Evolutionary conservation across 2,888 invertebrate genomes (phyloP), one percentile per base, ranked within the genome.

Genomic region (Diploptera punctata): DNA sequence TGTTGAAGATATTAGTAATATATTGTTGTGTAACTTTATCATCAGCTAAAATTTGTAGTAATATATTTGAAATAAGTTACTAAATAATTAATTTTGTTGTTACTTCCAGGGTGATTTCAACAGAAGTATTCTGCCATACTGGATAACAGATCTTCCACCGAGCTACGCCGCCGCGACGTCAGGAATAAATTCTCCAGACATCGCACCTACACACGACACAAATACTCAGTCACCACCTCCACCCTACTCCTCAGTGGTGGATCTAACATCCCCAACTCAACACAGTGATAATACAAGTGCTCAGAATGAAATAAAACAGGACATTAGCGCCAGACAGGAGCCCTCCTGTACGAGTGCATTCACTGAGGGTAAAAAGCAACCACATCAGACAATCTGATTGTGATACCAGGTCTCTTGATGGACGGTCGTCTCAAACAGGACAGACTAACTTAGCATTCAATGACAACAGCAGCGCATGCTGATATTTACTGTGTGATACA

Each of bases 141-240:
- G 65, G 65, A 65, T 65, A 18, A 65, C 65, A 33, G 71, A 71
- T 13, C 67, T 54, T 10, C 71, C 65, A 18, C 71, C 71, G 10
- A 65, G 49, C 31, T 71, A 71, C 62, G 43, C 31, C 3, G 33
- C 43, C 3, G 70, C 44, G 19, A 70, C 29, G 16, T 19, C 54
- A 24, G 16, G 10, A 16, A 31, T 29, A 18, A 21, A n/a, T 18
- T 26, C 29, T 7, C 18, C 19, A 29, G 21, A 33, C 2, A 43
- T 3, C 10, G 65, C 24, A 38, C 19, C 19, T 21, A 29, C 29
- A 29, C 13, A 4, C 29, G 24, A 3, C 31, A n/a, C n/a, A n/a
- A n/a, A n/a, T n/a, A 38, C 16, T 43, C 65, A 16, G 1, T n/a
- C 29, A n/a, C 29, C 43, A 18, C 71, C 71, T 9, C 71, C 71